Evolutionary conservation across 1,140 invertebrate genomes (phyloP), one percentile per base, ranked within the genome.

Genomic region (Chionoecetes opilio): DNA sequence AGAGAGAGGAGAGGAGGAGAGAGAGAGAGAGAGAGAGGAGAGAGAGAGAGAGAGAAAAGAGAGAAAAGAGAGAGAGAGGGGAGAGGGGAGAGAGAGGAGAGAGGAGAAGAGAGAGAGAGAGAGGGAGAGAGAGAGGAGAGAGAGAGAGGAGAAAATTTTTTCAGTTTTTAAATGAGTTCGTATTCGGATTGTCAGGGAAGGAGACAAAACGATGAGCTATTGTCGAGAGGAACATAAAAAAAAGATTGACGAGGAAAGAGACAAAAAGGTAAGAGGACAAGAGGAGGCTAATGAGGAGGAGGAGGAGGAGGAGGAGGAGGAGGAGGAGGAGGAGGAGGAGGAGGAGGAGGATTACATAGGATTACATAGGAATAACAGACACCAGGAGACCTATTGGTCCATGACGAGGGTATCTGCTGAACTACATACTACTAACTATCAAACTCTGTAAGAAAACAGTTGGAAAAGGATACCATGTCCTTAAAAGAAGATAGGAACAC

Each of bases 271-370:
- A n/a, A 8, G n/a, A 75, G 9, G 8, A n/a, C 63, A 21, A n/a
- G 2, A 75, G n/a, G 21, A 75, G 26, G 21, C 21, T 6, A n/a
- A 75, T 2, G 21, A 26, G 21, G 21, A 75, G 11, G 21, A 75
- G 6, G 53, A 75, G 63, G 63, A 75, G 21, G 63, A 75, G n/a
- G 63, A 75, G 21, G 63, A 75, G 63, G 63, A 75, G 63, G 63
- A 75, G 63, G 63, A 75, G 63, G 63, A 75, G n/a, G 63, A 75
- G 63, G 63, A 75, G 63, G 63, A 75, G 53, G 53, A 75, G 53
- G 53, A 75, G 53, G 53, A 75, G 21, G 53, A 75, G 41, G 41
- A n/a, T n/a, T n/a, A n/a, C n/a, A n/a, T n/a, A n/a, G n/a, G n/a
- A n/a, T n/a, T n/a, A n/a, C n/a, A n/a, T n/a, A n/a, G n/a, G n/a